Percentiles rank a stretch among this genome's conserved stretches.
Evolutionary conservation across 2,888 invertebrate genomes (phyloP).

Genomic region (Andrena dorsata): DNA sequence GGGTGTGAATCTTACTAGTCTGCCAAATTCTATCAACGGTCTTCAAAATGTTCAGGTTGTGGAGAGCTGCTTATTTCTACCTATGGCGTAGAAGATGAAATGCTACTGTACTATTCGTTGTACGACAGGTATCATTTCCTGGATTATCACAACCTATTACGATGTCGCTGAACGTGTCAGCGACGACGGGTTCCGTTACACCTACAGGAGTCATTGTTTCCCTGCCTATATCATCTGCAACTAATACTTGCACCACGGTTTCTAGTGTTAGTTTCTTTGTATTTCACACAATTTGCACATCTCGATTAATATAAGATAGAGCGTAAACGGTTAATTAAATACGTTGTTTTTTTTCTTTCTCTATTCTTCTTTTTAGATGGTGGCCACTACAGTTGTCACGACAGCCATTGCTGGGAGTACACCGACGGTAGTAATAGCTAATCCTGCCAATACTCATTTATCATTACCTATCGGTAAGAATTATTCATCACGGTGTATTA

Average conservation of each 20-base stretch:
- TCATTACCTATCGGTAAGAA: slow-evolving; percentile 83
- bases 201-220: slow-evolving; percentile 89
- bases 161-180: slow-evolving; percentile 90
- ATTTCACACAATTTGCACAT: slow-evolving; percentile 53
- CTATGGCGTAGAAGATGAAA: slow-evolving; percentile 44
- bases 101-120: slow-evolving; percentile 64
- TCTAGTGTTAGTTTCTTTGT: slow-evolving; percentile 81
- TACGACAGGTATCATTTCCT: slow-evolving; percentile 90
- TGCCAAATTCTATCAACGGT: slow-evolving; percentile 89
- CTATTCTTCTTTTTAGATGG: slow-evolving; percentile 79
- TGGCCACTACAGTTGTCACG: slow-evolving; percentile 82
- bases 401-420: slow-evolving; percentile 82
- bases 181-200: slow-evolving; percentile 86
- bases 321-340: neutral
- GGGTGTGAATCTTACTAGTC: slow-evolving; percentile 90
- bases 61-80: slow-evolving; percentile 46
- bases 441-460: slow-evolving; percentile 84
- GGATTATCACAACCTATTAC: slow-evolving; percentile 95
- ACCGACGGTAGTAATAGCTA: slow-evolving; percentile 84
- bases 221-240: slow-evolving; percentile 87
- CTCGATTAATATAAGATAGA: neutral
- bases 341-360: slow-evolving; percentile 11
- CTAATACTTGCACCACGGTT: slow-evolving; percentile 84
- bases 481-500: slow-evolving; percentile 3
- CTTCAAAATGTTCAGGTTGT: slow-evolving; percentile 91